Conservation (phyloP, 1,140 invertebrate genomes). For the Laupala kohalensis region DNA sequence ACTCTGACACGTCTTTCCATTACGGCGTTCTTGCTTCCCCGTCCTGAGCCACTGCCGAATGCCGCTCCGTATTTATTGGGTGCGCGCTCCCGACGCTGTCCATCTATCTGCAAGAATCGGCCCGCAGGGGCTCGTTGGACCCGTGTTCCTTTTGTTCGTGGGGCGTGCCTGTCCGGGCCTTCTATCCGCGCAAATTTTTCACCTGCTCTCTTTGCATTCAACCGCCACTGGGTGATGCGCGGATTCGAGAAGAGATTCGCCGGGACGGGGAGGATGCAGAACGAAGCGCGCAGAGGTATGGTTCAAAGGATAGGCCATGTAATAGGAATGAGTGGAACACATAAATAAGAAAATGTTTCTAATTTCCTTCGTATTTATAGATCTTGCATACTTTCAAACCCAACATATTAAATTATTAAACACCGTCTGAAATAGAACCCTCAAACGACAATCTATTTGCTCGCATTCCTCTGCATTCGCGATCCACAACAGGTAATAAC, state of each 20-base stretch:
- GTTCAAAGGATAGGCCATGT: no score
- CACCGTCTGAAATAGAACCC: no score
- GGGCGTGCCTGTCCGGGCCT: background rate
- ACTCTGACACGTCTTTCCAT: background rate
- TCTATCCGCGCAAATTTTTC: background rate
- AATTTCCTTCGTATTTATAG: no score
- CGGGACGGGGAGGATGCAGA: background rate
- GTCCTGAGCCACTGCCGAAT: background rate
- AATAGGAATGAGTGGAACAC: no score
- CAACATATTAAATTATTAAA: no score
- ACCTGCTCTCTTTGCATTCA: background rate
- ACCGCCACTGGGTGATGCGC: background rate
- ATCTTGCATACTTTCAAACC: no score
- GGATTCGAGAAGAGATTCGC: background rate
- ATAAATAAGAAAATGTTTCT: no score
- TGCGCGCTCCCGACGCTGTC: background rate
- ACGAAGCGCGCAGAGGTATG: no score
- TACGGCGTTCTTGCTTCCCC: background rate
- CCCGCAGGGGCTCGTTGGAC: background rate
- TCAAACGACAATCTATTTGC: no score
- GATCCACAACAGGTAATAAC: no score
- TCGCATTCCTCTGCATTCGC: no score
- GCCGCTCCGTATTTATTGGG: background rate
- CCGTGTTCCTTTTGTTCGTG: background rate
- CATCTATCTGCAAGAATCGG: background rate